phyloP scores from a whole-genome alignment of 2,888 invertebrate species.

The Timandra comae region DNA sequence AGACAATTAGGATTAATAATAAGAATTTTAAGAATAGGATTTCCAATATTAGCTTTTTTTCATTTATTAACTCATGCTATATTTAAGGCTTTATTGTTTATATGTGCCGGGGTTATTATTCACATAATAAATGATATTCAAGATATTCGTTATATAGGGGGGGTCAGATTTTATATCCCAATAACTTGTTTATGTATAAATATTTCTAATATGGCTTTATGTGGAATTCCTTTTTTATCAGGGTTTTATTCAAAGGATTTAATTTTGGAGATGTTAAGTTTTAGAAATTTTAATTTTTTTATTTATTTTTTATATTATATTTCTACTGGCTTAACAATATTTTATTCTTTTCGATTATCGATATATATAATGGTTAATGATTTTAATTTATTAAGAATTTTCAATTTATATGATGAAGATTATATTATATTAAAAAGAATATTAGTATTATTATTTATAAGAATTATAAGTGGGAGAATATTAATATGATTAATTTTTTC shows the following conservation, averaged over 20 bases:
- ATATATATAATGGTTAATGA: conserved; percentile 72
- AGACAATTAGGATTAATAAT: conserved; percentile 86
- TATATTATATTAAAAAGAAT: conserved; percentile 67
- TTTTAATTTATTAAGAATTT: conserved; percentile 63
- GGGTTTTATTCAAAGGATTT: conserved; percentile 81
- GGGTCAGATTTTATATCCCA: conserved; percentile 64
- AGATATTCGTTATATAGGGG: conserved; percentile 81
- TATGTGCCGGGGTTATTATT: conserved; percentile 83
- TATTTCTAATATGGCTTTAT: conserved; percentile 78
- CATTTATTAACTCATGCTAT: conserved; percentile 84
- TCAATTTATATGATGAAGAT: conserved; percentile 69
- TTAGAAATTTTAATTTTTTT: conserved; percentile 72
- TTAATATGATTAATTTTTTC: conserved; percentile 76
- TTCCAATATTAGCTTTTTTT: conserved; percentile 79
- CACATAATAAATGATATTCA: conserved; percentile 79
- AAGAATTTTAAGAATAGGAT: conserved; percentile 76
- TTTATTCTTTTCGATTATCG: conserved; percentile 74
- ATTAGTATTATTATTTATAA: conserved; percentile 65
- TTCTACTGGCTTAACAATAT: conserved; percentile 76
- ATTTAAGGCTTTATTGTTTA: conserved; percentile 85
- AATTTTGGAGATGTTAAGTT: conserved; percentile 75
- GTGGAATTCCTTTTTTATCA: conserved; percentile 80
- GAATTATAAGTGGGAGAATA: conserved; percentile 70
- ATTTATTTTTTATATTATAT: conserved; percentile 74
- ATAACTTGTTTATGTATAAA: conserved; percentile 73